These are phyloP conservation scores for Hanleya hanleyi DNA, from an alignment of 2,888 invertebrate species.

Conservation along the genomic window DNA sequence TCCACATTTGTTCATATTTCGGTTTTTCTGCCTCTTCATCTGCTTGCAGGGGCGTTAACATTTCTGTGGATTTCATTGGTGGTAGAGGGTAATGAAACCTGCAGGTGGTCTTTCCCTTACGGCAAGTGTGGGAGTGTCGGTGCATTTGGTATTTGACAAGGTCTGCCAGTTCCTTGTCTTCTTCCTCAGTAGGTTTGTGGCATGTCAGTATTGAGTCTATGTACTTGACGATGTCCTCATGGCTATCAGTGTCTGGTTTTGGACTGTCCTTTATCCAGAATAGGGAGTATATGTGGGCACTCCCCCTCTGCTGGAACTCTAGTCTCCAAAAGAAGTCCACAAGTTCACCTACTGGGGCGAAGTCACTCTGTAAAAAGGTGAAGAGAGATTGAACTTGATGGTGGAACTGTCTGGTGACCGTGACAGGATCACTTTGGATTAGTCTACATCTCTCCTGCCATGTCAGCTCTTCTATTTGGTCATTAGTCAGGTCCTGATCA, in stretches of 20 bases:
- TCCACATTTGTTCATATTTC: neutral
- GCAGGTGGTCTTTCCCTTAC: neutral
- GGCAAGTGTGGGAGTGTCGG: neutral
- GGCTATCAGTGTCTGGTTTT: neutral
- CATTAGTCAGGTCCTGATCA: conserved; percentile 1
- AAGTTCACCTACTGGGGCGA: neutral
- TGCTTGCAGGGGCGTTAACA: neutral
- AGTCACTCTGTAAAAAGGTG: neutral
- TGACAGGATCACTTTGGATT: conserved; percentile 14
- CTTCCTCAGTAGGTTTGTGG: neutral
- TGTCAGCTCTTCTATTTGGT: conserved; percentile 4
- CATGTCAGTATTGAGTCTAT: neutral
- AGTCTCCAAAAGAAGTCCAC: conserved; percentile 6
- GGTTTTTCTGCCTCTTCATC: too few species aligned
- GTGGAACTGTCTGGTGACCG: conserved; percentile 4
- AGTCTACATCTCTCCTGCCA: conserved; percentile 8
- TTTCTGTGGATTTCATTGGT: neutral
- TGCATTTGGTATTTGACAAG: neutral
- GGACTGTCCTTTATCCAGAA: conserved; percentile 2
- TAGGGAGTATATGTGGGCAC: too few species aligned
- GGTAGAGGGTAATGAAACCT: conserved; percentile 2
- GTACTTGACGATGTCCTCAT: neutral
- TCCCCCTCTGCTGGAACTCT: conserved; percentile 15
- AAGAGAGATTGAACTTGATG: neutral
- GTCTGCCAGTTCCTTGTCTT: too few species aligned